These are phyloP conservation scores for Lasiurus borealis DNA, from an alignment of 2,113 vertebrate genomes.

Conservation along the genomic window DNA sequence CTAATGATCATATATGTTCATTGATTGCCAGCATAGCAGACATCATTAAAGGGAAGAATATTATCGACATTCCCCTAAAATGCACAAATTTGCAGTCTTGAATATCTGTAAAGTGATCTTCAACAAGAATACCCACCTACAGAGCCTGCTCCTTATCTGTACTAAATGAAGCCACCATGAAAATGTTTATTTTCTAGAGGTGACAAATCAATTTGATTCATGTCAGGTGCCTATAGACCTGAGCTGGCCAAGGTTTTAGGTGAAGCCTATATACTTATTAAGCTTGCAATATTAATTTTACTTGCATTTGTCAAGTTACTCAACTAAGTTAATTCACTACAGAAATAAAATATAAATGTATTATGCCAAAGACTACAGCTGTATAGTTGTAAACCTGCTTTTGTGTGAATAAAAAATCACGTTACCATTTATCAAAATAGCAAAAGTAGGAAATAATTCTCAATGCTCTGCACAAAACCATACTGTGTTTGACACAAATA, in stretches of 20 bases:
- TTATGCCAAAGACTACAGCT: background rate
- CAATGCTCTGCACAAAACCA: background rate
- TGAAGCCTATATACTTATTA: background rate
- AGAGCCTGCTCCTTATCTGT: background rate
- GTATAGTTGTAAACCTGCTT: background rate
- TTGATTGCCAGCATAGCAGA: background rate
- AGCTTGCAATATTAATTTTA: background rate
- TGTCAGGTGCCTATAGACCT: background rate
- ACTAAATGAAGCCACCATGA: background rate
- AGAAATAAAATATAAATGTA: background rate
- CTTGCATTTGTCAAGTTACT: background rate
- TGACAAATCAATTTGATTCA: background rate
- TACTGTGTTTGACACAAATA: background rate
- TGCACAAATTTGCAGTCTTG: background rate
- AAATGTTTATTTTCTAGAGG: background rate
- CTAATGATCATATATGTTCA: background rate
- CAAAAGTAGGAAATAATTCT: background rate
- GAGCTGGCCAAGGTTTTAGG: background rate
- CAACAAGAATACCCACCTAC: background rate
- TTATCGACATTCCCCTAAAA: background rate
- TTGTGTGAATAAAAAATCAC: slow-evolving; percentile 25
- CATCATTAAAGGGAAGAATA: background rate
- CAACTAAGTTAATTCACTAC: background rate
- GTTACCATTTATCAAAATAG: slow-evolving; percentile 3
- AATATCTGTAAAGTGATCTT: background rate